These are phyloP conservation scores for Scleropages formosus DNA, from an alignment of 2,797 vertebrate species.

Conservation along the genomic window DNA sequence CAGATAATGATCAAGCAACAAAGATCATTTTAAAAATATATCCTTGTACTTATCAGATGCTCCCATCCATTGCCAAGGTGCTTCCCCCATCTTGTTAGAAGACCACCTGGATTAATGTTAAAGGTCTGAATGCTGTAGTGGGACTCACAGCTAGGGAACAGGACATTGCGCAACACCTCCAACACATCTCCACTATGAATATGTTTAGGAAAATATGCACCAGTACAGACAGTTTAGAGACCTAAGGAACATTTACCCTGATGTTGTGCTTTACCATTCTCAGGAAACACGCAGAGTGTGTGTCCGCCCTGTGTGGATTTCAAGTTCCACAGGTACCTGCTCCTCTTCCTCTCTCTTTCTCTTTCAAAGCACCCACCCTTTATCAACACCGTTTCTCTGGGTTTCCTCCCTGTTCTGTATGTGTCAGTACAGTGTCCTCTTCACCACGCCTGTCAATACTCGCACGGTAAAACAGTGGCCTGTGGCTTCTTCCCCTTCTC, in stretches of 20 bases:
- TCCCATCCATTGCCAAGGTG: too few species aligned
- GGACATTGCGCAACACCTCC: constrained; percentile 11
- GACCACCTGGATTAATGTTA: too few species aligned
- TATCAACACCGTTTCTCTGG: background rate
- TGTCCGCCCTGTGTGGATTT: background rate
- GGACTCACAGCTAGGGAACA: too few species aligned
- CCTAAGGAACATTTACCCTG: background rate
- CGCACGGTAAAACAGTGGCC: background rate
- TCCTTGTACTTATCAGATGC: too few species aligned
- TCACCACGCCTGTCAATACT: background rate
- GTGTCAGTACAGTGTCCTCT: background rate
- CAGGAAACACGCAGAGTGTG: background rate
- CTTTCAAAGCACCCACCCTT: background rate
- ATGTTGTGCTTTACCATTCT: background rate
- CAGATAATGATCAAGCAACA: too few species aligned
- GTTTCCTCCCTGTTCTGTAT: background rate
- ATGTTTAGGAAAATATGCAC: background rate
- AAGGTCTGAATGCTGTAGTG: too few species aligned
- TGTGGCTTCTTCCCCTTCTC: background rate
- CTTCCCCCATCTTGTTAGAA: too few species aligned
- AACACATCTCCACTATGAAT: constrained; percentile 16
- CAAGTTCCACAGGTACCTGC: background rate
- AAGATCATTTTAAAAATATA: too few species aligned
- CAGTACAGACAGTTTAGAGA: background rate
- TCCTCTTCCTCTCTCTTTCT: background rate